Conservation (phyloP, 2,888 invertebrate genomes). For the Taenaris catops region DNA sequence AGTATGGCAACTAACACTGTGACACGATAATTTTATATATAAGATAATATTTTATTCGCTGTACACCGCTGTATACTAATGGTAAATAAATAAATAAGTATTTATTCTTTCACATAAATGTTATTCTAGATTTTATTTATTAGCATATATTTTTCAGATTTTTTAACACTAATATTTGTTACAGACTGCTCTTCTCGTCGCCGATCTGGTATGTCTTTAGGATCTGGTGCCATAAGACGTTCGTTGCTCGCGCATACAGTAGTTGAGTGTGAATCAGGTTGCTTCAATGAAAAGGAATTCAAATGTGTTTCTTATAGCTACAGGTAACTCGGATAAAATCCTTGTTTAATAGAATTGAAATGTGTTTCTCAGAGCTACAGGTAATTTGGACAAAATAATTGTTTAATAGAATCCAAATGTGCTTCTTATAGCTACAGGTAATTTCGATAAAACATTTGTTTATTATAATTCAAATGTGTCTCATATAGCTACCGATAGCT, state of each 20-base stretch:
- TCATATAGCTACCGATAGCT: slow-evolving; percentile 88
- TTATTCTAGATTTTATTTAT: too few species aligned
- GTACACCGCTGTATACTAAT: too few species aligned
- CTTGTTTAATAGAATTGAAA: slow-evolving; percentile 82
- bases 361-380: slow-evolving; percentile 89
- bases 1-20: too few species aligned
- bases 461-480: slow-evolving; percentile 84
- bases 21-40: too few species aligned
- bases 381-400: too few species aligned
- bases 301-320: slow-evolving; percentile 88
- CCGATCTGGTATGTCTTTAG: slow-evolving; percentile 86
- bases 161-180: too few species aligned
- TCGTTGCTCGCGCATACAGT: slow-evolving; percentile 83
- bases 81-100: too few species aligned
- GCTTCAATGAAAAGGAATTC: slow-evolving; percentile 85
- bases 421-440: slow-evolving; percentile 88
- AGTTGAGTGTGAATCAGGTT: slow-evolving; percentile 88
- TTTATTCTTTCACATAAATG: too few species aligned
- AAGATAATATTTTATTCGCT: too few species aligned
- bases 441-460: too few species aligned
- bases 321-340: too few species aligned
- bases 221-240: slow-evolving; percentile 83
- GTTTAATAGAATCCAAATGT: slow-evolving; percentile 84
- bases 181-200: slow-evolving; percentile 89
- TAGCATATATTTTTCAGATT: too few species aligned